Conservation (phyloP, 2,113 vertebrate species). For the Pristiophorus japonicus region DNA sequence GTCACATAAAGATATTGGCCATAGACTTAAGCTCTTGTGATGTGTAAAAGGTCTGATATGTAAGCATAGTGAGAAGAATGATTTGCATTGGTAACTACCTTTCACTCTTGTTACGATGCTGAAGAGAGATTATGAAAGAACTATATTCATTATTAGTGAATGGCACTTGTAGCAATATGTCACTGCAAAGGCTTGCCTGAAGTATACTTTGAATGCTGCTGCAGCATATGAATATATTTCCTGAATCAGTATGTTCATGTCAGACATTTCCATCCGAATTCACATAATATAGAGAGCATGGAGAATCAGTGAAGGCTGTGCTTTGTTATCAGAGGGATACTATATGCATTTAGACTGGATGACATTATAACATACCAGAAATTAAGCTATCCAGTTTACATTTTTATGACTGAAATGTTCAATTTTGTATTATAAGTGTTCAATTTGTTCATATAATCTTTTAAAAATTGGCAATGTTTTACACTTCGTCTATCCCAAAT, state of each 20-base stretch:
- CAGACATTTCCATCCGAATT: conserved; percentile 13
- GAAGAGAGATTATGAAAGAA: conserved; percentile 1
- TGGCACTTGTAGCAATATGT: conserved; percentile 6
- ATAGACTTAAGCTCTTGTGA: not conserved
- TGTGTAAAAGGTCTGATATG: not conserved
- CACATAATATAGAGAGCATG: not conserved
- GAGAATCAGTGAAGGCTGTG: not conserved
- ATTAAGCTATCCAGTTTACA: not conserved
- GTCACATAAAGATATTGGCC: not conserved
- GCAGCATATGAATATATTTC: not conserved
- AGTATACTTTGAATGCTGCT: not conserved
- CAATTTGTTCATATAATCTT: conserved; percentile 4
- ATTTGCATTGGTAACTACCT: not conserved
- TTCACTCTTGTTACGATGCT: not conserved
- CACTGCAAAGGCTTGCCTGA: conserved; percentile 18
- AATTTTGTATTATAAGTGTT: not conserved
- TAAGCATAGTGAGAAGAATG: not conserved
- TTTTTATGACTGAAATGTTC: conserved; percentile 12
- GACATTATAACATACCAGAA: not conserved
- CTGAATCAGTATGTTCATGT: not conserved
- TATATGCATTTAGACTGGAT: not conserved
- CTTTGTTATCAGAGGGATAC: not conserved
- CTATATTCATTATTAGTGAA: not conserved
- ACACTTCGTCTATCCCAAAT: not conserved
- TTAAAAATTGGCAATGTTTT: not conserved